Evolutionary conservation across 2,888 invertebrate genomes (phyloP), one percentile per base, ranked within the genome.

Genomic region (Eupithecia subfuscata): DNA sequence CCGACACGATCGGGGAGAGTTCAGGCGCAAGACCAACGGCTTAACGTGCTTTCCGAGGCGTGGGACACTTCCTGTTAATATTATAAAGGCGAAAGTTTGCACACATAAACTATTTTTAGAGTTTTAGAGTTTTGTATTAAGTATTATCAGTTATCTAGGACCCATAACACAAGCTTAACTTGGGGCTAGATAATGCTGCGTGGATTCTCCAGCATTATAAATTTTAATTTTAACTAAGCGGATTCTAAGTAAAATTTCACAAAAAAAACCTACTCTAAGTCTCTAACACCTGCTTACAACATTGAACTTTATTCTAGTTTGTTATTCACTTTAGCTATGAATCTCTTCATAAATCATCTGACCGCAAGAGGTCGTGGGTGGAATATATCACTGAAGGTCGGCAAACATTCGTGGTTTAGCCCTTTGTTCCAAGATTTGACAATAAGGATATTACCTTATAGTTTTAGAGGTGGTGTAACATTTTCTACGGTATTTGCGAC

Each of bases 391-490:
- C 40, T 30, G 18, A 73, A 76, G 76, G 76, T 73, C 69, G 40
- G 12, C 65, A 64, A 65, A 69, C 48, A 73, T 56, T 40, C 60
- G 67, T 18, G 70, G 73, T 69, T 64, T 1, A 8, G 60, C 64
- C 76, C 69, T 71, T 76, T 76, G 74, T 74, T 71, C 37, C 16
- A 68, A 73, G 76, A 64, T 74, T 76, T 74, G 69, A 64, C 73
- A 76, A 70, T 73, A 63, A 63, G 69, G 56, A 70, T 56, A 18
- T 14, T 3, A 30, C 43, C 30, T 22, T 48, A 71, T 43, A 73
- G 16, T 9, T 34, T 64, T 14, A 30, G 43, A 45, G 76, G 25
- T n/a, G 16, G 37, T 63, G 34, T 34, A 9, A 1, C 18, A 34
- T 60, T 60, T 60, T 25, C 60, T 60, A 25, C 60, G 25, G 25